Conservation (phyloP, 1,140 invertebrate genomes). For the Zelostemma sp. region DNA sequence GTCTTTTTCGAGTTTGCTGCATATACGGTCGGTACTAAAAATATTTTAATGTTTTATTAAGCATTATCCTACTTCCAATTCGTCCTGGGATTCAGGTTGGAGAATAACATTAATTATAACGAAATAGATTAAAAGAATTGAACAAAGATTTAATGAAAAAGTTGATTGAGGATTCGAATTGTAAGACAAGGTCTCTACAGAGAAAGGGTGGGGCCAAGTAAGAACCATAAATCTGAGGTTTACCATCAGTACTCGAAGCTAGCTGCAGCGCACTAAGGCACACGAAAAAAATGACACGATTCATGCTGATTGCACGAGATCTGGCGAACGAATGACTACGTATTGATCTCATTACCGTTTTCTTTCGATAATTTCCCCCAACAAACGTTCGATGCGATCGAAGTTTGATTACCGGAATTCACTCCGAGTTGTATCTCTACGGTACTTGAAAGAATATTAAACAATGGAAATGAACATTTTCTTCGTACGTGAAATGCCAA, state of each 20-base stretch:
- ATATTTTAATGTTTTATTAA: no score
- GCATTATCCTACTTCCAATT: no score
- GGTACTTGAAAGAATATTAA: no score
- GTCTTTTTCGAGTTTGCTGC: no score
- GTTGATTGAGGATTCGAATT: slow-evolving; percentile 6
- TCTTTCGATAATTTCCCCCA: slow-evolving; percentile 37
- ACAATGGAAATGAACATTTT: no score
- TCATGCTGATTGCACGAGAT: slow-evolving; percentile 36
- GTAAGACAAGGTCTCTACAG: slow-evolving; percentile 39
- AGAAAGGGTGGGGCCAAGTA: slow-evolving; percentile 53
- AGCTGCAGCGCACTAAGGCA: slow-evolving; percentile 27
- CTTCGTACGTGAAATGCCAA: no score
- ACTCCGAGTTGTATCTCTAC: no score
- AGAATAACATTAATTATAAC: no score
- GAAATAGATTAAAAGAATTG: no score
- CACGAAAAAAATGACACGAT: slow-evolving; percentile 47
- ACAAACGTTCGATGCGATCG: slow-evolving; percentile 4
- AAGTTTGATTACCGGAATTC: background rate
- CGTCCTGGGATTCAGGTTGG: no score
- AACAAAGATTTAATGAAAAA: no score
- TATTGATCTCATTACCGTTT: slow-evolving; percentile 27
- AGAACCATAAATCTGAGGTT: slow-evolving; percentile 57
- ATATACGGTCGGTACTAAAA: no score
- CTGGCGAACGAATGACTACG: slow-evolving; percentile 34
- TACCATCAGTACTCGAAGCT: slow-evolving; percentile 45